Conservation (phyloP, 2,113 vertebrate genomes). For the Tupaia chinensis region DNA sequence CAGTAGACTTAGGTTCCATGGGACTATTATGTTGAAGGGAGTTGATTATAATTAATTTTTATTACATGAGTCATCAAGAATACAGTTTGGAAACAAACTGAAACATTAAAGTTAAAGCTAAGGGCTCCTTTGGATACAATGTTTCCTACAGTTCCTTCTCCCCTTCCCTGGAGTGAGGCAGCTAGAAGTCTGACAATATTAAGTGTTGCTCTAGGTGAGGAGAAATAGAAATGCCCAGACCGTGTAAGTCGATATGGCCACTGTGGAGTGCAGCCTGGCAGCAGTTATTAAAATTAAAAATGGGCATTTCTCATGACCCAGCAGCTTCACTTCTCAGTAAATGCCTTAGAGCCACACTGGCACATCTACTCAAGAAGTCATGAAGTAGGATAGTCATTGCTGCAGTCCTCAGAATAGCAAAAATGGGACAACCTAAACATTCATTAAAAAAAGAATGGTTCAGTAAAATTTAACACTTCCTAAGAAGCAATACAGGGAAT, state of each 20-base stretch:
- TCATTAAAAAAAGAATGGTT: neutral
- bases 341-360: neutral
- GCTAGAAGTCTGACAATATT: neutral
- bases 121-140: neutral
- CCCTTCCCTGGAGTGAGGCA: neutral
- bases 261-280: neutral
- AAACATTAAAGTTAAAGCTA: neutral
- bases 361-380: neutral
- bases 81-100: neutral
- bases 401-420: neutral
- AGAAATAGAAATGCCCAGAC: slow-evolving; percentile 20
- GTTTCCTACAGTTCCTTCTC: neutral
- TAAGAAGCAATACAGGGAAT: neutral
- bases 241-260: neutral
- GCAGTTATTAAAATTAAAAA: slow-evolving; percentile 52
- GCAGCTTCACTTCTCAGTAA: slow-evolving; percentile 36
- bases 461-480: neutral
- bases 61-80: neutral
- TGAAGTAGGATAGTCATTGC: neutral
- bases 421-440: neutral
- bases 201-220: neutral
- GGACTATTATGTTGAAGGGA: neutral
- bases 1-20: neutral
- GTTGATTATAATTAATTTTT: neutral
- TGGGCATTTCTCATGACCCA: slow-evolving; percentile 47